Evolutionary conservation across 2,888 invertebrate genomes (phyloP).

Genomic region (Camptogramma bilineatum): DNA sequence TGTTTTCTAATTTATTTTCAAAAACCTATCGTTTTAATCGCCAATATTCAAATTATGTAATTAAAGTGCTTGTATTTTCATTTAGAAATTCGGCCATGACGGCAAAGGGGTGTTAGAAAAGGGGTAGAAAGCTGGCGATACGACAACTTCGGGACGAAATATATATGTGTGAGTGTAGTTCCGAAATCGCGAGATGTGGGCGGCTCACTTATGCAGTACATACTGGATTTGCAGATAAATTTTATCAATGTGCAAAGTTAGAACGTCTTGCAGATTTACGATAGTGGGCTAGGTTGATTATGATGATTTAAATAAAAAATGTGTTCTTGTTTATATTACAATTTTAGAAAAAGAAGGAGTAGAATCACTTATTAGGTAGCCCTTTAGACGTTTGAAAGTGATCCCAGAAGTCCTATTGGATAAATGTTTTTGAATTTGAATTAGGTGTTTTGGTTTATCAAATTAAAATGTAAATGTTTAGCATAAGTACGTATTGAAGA

Average conservation of each 20-base stretch:
- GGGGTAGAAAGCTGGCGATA: constrained; percentile 45
- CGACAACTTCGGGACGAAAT: constrained; percentile 76
- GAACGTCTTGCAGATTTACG: too few relatives aligned
- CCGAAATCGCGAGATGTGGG: constrained; percentile 74
- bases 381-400: too few relatives aligned
- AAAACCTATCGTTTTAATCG: neutral
- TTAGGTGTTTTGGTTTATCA: too few relatives aligned
- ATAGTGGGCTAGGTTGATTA: too few relatives aligned
- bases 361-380: too few relatives aligned
- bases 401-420: too few relatives aligned
- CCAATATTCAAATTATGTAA: constrained; percentile 9
- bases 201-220: constrained; percentile 58
- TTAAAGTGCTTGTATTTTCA: constrained; percentile 35
- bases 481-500: too few relatives aligned
- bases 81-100: constrained; percentile 39
- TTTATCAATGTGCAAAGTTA: neutral
- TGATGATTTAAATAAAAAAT: too few relatives aligned
- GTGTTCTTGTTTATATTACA: too few relatives aligned
- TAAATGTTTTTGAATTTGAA: too few relatives aligned
- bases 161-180: constrained; percentile 71
- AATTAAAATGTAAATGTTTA: too few relatives aligned
- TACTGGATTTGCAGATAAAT: constrained; percentile 28
- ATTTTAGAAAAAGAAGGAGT: too few relatives aligned
- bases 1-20: neutral
- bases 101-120: constrained; percentile 36